These are phyloP conservation scores for Eufriesea mexicana DNA, from an alignment of 1,140 invertebrate species.

Conservation along the genomic window DNA sequence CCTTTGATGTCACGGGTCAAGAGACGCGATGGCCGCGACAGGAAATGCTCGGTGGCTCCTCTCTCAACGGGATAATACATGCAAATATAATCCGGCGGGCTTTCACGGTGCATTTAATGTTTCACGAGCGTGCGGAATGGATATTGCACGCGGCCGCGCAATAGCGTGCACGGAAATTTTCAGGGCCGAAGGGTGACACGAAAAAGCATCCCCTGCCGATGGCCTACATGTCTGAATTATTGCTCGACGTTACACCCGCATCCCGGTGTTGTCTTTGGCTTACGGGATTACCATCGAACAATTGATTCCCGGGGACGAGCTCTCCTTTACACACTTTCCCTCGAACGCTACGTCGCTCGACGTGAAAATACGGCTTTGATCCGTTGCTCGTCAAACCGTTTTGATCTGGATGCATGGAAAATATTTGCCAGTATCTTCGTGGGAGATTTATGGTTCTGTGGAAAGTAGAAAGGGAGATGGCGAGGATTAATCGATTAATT, in stretches of 20 bases:
- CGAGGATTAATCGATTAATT: too few species aligned
- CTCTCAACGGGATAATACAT: constrained; percentile 64
- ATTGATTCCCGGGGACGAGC: neutral
- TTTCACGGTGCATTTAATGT: constrained; percentile 71
- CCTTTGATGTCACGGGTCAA: constrained; percentile 53
- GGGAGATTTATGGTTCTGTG: neutral
- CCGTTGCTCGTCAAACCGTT: neutral
- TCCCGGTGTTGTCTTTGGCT: neutral
- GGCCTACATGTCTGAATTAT: constrained; percentile 13
- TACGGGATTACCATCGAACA: neutral
- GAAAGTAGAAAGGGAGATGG: too few species aligned
- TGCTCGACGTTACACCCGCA: neutral
- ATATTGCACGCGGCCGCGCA: constrained; percentile 48
- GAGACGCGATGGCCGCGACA: constrained; percentile 44
- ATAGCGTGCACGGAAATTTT: constrained; percentile 38
- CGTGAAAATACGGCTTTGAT: neutral
- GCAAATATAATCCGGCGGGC: constrained; percentile 67
- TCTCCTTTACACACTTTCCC: neutral
- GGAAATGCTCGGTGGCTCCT: constrained; percentile 47
- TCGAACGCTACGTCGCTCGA: neutral
- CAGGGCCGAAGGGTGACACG: neutral
- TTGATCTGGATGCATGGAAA: too few species aligned
- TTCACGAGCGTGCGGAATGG: constrained; percentile 67
- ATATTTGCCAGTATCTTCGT: neutral
- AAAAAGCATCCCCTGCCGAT: neutral